Percentiles rank a stretch among this genome's conserved stretches.
Evolutionary conservation across 2,113 vertebrate species (phyloP).

Genomic region (Gyps fulvus): DNA sequence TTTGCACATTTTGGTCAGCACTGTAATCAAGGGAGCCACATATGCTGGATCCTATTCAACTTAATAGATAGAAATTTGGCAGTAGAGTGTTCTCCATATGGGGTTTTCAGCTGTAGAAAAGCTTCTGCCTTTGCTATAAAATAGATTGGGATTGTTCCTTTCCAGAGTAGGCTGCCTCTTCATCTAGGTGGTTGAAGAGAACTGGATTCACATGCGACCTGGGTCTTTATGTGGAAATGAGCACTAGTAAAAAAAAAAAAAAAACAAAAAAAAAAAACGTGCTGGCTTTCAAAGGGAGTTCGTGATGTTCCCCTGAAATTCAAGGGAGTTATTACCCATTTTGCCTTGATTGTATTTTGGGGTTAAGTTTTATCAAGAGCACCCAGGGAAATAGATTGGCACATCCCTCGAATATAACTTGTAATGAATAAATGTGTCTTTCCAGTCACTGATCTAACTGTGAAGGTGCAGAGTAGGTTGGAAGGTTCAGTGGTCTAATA

Average conservation of each 20-base stretch:
- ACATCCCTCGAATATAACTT: background rate
- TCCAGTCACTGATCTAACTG: background rate
- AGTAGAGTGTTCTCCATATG: conserved; percentile 52
- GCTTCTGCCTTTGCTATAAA: conserved; percentile 51
- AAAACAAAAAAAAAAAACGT: background rate
- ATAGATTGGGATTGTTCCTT: conserved; percentile 5
- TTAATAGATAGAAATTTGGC: conserved; percentile 64
- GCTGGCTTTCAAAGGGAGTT: background rate
- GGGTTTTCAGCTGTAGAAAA: conserved; percentile 54
- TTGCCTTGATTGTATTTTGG: background rate
- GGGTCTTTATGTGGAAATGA: background rate
- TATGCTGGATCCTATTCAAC: conserved; percentile 52
- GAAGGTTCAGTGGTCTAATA: background rate
- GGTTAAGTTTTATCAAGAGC: background rate
- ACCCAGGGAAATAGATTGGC: background rate
- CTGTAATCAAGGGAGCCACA: conserved; percentile 43
- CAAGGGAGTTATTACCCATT: background rate
- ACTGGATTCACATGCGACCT: background rate
- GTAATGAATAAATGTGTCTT: background rate
- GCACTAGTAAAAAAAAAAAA: background rate
- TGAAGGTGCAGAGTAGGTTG: background rate
- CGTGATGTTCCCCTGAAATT: background rate
- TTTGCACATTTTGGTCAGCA: conserved; percentile 22
- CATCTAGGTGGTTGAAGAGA: background rate
- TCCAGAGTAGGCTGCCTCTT: conserved; percentile 27